Conservation (phyloP, 2,113 vertebrate genomes). For the Eublepharis macularius region DNA sequence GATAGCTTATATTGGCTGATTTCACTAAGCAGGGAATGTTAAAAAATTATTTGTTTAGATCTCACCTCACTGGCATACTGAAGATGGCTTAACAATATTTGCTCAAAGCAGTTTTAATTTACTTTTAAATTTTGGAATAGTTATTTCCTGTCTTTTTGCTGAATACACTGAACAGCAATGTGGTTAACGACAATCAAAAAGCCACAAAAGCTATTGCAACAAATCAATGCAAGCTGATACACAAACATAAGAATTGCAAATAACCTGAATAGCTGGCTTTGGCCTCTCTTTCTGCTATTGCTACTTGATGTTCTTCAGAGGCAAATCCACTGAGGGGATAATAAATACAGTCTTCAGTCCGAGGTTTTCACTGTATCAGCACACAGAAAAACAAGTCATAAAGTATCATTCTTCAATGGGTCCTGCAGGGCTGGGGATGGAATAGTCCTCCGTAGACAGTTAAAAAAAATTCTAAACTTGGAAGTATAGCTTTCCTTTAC, state of each 20-base stretch:
- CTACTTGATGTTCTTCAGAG: background rate
- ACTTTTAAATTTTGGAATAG: too few relatives aligned
- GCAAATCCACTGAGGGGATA: background rate
- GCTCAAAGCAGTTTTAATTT: background rate
- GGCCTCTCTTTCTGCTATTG: background rate
- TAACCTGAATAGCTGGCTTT: background rate
- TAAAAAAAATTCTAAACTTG: background rate
- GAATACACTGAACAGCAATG: too few relatives aligned
- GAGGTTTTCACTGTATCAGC: background rate
- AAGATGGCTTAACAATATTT: background rate
- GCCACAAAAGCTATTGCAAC: background rate
- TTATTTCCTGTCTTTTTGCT: too few relatives aligned
- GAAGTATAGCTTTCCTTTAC: background rate
- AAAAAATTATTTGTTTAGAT: background rate
- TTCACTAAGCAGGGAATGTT: background rate
- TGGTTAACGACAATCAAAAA: too few relatives aligned
- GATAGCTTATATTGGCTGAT: background rate
- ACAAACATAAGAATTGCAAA: background rate
- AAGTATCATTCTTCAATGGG: background rate
- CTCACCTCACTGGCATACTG: background rate
- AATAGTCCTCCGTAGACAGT: background rate
- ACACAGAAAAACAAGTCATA: background rate
- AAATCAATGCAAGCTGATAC: background rate
- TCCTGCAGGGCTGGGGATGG: background rate
- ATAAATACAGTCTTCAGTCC: background rate